Base-by-base conservation (phyloP, 2,888 invertebrate genomes). In the Operophtera brumata region DNA sequence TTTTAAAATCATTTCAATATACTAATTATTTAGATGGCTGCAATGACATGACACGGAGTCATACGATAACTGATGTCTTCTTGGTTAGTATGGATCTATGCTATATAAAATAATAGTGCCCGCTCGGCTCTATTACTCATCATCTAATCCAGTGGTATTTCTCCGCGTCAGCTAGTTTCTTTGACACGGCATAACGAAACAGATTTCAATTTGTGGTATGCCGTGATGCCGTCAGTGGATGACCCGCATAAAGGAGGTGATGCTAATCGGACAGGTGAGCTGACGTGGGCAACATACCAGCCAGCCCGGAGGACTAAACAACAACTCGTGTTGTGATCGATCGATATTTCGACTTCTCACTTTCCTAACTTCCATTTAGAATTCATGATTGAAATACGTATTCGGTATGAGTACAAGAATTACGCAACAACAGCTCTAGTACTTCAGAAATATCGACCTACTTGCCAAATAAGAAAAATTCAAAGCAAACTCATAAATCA, bases 181-280 rank as follows among this genome's bases (percentile, higher is more conserved):
- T 78, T 82, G 81, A 87, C 82, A 72, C 56, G 79, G 84, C 82
- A 84, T 84, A 85, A 85, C 85, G 85, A 85, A 87, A 86, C 82
- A 79, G 86, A 85, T 86, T 86, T 87, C 82, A 83, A 84, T 87
- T 85, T 83, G 77, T 77, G 71, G 75, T 76, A 57, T 57, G 69
- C 70, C 79, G 77, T 73, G 47, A 77, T 77, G 77, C 80, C 77
- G 78, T 76, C 77, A 80, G 77, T 75, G 81, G 77, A 81, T 86
- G 84, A 84, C 84, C 84, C 78, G 78, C 74, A 83, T 78, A 81
- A 80, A 79, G 74, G 77, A 82, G 82, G 81, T 86, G 87, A 89
- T 88, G 82, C 78, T 86, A 87, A 85, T 87, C 88, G 84, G 89
- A 88, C 89, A 90, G 89, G 80, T 84, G 85, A 79, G 79, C 72